Evolutionary conservation across 1,140 invertebrate genomes (phyloP).

Genomic region (Diorhabda sublineata): DNA sequence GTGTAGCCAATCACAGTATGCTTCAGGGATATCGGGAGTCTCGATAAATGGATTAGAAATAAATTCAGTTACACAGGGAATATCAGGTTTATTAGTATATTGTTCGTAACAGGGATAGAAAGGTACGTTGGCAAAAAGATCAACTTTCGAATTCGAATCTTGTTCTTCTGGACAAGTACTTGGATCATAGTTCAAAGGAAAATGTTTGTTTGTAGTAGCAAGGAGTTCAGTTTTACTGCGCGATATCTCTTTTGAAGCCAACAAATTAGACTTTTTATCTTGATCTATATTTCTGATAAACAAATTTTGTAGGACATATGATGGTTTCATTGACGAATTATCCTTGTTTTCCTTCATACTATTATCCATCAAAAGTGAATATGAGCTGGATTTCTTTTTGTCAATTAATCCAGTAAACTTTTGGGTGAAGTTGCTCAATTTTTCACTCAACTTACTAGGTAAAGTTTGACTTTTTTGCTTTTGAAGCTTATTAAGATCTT

Average conservation of each 20-base stretch:
- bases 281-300: constrained; percentile 38
- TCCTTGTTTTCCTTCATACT: background rate
- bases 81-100: constrained; percentile 10
- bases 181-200: constrained; percentile 36
- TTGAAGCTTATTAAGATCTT: background rate
- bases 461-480: constrained; percentile 30
- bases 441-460: constrained; percentile 28
- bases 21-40: constrained; percentile 32
- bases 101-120: constrained; percentile 40
- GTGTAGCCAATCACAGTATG: constrained; percentile 45
- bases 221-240: constrained; percentile 37
- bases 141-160: constrained; percentile 23
- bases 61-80: constrained; percentile 21
- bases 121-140: constrained; percentile 40
- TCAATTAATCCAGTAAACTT: constrained; percentile 32
- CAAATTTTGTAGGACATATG: constrained; percentile 40
- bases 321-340: constrained; percentile 29
- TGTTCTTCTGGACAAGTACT: constrained; percentile 7
- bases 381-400: constrained; percentile 28
- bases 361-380: constrained; percentile 14
- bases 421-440: constrained; percentile 27
- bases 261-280: constrained; percentile 14
- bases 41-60: constrained; percentile 24
- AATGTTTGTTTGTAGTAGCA: constrained; percentile 37
- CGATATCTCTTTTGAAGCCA: constrained; percentile 22